Evolutionary conservation across 2,888 invertebrate genomes (phyloP).

Genomic region (Phragmatobia fuliginosa): DNA sequence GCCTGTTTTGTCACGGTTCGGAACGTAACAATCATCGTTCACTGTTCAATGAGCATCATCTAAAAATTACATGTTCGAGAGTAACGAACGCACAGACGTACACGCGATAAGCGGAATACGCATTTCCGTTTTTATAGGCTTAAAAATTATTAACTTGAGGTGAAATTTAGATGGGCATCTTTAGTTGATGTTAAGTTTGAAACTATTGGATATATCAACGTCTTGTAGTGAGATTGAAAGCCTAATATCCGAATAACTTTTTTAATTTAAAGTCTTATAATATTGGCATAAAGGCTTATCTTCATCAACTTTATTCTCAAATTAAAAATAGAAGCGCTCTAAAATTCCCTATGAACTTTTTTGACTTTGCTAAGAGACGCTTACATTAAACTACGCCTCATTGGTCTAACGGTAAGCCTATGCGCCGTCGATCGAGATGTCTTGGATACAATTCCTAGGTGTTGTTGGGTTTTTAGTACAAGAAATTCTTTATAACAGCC

Average conservation of each 20-base stretch:
- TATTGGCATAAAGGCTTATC: background rate
- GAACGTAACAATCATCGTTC: conserved; percentile 26
- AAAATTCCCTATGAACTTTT: background rate
- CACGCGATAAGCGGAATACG: conserved; percentile 31
- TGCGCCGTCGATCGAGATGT: no score
- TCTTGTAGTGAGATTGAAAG: no score
- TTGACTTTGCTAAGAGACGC: background rate
- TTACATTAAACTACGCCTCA: no score
- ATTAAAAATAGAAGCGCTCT: background rate
- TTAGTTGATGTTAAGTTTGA: background rate
- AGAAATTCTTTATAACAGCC: no score
- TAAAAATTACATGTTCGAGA: conserved; percentile 5
- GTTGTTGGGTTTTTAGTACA: no score
- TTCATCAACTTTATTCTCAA: background rate
- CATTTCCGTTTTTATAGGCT: conserved; percentile 19
- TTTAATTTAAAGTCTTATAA: background rate
- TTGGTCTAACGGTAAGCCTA: no score
- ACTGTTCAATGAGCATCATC: conserved; percentile 22
- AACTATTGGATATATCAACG: background rate
- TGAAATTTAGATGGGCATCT: background rate
- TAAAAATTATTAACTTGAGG: background rate
- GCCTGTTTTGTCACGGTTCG: background rate
- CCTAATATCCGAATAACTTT: no score
- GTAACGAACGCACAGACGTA: conserved; percentile 14
- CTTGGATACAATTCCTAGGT: no score